These are phyloP conservation scores for Andrena bucephala DNA, from an alignment of 2,888 invertebrate genomes.

Conservation along the genomic window DNA sequence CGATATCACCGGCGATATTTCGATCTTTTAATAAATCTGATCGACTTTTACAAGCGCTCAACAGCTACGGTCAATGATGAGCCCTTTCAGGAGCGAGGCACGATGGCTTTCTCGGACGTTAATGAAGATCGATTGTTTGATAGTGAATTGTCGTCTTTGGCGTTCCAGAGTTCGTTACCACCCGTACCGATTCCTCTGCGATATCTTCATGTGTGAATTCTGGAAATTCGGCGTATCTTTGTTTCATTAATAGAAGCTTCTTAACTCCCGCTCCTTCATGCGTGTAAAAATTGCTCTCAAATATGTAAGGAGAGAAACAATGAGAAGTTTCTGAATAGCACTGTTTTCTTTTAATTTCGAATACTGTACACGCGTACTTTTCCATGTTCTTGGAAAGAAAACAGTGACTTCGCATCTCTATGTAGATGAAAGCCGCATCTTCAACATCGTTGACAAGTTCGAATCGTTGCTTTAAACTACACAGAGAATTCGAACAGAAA, in stretches of 20 bases:
- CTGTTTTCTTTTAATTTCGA: too few species aligned
- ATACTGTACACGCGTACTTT: background rate
- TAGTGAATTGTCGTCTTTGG: background rate
- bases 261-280: too few species aligned
- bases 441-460: slow-evolving; percentile 63
- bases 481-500: slow-evolving; percentile 40
- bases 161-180: background rate
- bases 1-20: background rate
- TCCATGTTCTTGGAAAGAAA: slow-evolving; percentile 12
- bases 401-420: slow-evolving; percentile 62
- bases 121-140: background rate
- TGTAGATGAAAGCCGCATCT: slow-evolving; percentile 76
- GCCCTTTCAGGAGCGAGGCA: background rate
- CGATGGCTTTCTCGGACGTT: background rate
- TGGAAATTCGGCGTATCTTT: background rate
- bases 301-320: too few species aligned
- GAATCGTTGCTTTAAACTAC: slow-evolving; percentile 37
- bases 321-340: too few species aligned
- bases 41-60: background rate
- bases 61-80: background rate
- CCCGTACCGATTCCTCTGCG: background rate
- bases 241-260: background rate
- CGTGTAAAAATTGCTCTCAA: too few species aligned
- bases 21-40: background rate
- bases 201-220: background rate